phyloP scores from a whole-genome alignment of 2,113 vertebrate genomes.

The Eurypyga helias region DNA sequence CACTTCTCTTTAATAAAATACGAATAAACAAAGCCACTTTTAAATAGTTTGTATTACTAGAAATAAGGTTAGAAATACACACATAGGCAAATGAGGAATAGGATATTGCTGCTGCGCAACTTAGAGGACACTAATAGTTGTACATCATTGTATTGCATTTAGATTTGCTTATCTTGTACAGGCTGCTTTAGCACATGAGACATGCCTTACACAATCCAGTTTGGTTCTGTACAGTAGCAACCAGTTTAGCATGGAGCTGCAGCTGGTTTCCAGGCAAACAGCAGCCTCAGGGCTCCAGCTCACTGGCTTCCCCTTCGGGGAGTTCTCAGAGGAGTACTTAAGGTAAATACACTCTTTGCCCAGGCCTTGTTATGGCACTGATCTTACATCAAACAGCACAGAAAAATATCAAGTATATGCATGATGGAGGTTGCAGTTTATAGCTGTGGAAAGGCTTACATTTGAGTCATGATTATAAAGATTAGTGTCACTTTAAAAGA shows the following conservation, averaged over 20 bases:
- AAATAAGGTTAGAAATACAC: neutral
- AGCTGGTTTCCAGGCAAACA: neutral
- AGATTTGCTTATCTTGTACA: neutral
- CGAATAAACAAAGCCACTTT: neutral
- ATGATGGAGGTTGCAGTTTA: neutral
- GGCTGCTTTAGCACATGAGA: neutral
- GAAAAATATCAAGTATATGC: neutral
- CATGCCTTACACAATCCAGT: neutral
- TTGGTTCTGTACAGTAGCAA: neutral
- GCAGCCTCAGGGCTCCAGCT: neutral
- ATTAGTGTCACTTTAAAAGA: neutral
- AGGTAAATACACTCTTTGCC: neutral
- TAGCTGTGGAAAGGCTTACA: neutral
- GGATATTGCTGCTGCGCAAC: neutral
- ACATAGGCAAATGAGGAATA: neutral
- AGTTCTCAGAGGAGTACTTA: neutral
- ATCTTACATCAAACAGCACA: neutral
- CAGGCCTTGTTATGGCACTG: neutral
- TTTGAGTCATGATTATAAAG: neutral
- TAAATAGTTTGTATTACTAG: neutral
- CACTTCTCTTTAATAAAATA: neutral
- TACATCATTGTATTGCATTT: neutral
- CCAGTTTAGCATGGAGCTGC: neutral
- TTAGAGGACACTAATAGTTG: neutral
- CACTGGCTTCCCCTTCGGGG: neutral